Evolutionary conservation across 1,140 invertebrate species (phyloP).

Genomic region (Orchestia grillus): DNA sequence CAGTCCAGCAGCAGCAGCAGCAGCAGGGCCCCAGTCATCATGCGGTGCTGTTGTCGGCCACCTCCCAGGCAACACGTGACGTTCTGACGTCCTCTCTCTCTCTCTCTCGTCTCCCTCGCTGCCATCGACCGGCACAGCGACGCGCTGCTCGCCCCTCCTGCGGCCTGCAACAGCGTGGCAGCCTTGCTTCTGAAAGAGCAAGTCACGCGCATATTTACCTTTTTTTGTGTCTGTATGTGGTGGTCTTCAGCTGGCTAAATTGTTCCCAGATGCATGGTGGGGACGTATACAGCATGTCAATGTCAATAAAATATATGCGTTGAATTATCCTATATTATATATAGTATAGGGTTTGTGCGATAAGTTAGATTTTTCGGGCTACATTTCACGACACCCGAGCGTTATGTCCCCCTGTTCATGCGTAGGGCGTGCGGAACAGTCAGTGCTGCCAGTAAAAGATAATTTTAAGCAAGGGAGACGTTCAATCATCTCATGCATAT

Average conservation of each 20-base stretch:
- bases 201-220: not conserved
- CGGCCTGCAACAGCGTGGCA: not conserved
- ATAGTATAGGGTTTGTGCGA: too few relatives aligned
- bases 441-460: too few relatives aligned
- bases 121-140: not conserved
- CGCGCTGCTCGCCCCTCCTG: not conserved
- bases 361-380: too few relatives aligned
- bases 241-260: not conserved
- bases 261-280: too few relatives aligned
- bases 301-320: too few relatives aligned
- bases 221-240: not conserved
- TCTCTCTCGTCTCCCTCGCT: not conserved
- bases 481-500: too few relatives aligned
- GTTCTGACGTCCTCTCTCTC: not conserved
- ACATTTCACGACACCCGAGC: too few relatives aligned
- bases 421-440: too few relatives aligned
- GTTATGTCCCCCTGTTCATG: too few relatives aligned
- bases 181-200: not conserved
- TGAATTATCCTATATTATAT: too few relatives aligned
- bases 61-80: not conserved
- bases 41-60: not conserved
- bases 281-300: too few relatives aligned
- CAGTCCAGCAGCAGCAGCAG: not conserved
- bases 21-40: not conserved
- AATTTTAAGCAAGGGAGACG: too few relatives aligned